Conservation (phyloP, 2,888 invertebrate genomes). For the Tetanocera ferruginea region DNA sequence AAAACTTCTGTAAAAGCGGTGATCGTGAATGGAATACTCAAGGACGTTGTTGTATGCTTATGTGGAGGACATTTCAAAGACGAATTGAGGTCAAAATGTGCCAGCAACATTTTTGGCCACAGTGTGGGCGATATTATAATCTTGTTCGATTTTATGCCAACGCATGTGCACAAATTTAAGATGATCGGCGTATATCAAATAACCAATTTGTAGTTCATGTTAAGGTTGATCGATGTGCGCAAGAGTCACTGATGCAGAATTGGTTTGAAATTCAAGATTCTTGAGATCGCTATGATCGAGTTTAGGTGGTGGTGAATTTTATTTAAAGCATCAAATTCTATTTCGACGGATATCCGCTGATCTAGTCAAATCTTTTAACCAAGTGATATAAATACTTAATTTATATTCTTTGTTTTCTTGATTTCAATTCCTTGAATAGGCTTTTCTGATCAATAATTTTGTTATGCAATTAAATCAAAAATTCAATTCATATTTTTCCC, state of each 20-base stretch:
- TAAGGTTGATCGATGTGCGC: neutral
- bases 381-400: too few relatives aligned
- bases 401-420: too few relatives aligned
- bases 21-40: constrained; percentile 27
- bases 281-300: neutral
- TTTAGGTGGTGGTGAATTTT: neutral
- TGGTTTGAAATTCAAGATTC: neutral
- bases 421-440: too few relatives aligned
- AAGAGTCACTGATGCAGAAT: neutral
- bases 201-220: neutral
- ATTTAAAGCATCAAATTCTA: neutral
- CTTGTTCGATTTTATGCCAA: neutral
- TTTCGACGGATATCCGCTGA: constrained; percentile 7
- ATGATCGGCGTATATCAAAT: neutral
- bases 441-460: too few relatives aligned
- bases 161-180: neutral
- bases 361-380: neutral
- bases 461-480: too few relatives aligned
- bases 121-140: neutral
- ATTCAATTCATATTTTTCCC: too few relatives aligned
- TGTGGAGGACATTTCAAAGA: neutral
- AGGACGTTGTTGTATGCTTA: constrained; percentile 4
- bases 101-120: neutral
- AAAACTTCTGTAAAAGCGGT: neutral
- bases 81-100: neutral